Evolutionary conservation across 2,888 invertebrate genomes (phyloP), one percentile per base, ranked within the genome.

Genomic region (Folsomia manolachei): DNA sequence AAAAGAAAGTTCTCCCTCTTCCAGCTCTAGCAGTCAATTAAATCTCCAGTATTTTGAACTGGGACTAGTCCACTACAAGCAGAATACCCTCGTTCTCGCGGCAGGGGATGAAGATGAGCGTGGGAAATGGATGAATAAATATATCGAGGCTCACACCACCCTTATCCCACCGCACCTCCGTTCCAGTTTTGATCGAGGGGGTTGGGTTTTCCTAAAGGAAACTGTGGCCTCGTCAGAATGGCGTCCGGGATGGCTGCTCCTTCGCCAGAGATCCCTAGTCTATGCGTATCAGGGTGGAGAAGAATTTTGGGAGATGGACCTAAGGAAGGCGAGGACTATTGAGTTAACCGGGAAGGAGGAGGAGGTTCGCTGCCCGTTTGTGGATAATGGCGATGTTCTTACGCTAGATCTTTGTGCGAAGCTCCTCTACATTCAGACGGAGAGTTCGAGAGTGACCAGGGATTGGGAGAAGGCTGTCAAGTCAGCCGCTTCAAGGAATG

Each of bases 321-420:
- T 94, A 70, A 86, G 93, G 67, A 93, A 93, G 86, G 92, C 92
- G 0, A 88, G 92, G 80, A 90, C 89, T 82, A 90, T 93, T 69
- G 89, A 63, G 64, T 64, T 75, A 70, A 72, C 65, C 72, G 72
- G 72, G 61, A 77, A 74, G 60, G 77, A 75, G 2, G 74, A 71
- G 2, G 78, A 80, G n/a, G 69, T 75, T 64, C 76, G 71, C 62
- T 79, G 78, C 70, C 70, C 76, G 9, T 78, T 72, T 63, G 70
- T 78, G 26, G 76, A 80, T 60, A 79, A 78, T 70, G 63, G 63
- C 11, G 76, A 79, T 25, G 73, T 80, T 27, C 71, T 80, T 19
- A 79, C 78, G 1, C 71, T 79, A 26, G 78, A 79, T 61, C 65
- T 76, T 26, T 74, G 71, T 23, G 66, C 63, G 25, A 77, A 88